Evolutionary conservation across 2,113 vertebrate genomes (phyloP).

Genomic region (Petroica traversi): DNA sequence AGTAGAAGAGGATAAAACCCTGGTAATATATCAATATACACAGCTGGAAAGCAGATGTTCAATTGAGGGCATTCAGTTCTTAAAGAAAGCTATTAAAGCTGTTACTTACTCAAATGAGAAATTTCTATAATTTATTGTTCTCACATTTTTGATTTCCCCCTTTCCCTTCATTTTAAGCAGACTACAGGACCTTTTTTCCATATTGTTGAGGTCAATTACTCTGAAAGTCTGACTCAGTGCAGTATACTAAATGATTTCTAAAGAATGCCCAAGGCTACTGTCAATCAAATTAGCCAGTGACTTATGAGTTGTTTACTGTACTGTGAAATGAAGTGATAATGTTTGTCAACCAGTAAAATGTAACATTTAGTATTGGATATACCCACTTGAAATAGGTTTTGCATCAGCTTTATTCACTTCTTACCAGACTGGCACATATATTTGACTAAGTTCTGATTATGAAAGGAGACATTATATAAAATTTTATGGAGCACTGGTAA

Average conservation of each 20-base stretch:
- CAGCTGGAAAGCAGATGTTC: constrained; percentile 85
- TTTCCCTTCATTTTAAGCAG: constrained; percentile 58
- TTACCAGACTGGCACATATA: constrained; percentile 15
- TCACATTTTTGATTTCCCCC: constrained; percentile 56
- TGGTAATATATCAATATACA: constrained; percentile 75
- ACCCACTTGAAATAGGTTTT: constrained; percentile 46
- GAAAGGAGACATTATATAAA: constrained; percentile 32
- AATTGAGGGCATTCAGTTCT: constrained; percentile 67
- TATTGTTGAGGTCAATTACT: constrained; percentile 69
- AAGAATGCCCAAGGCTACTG: constrained; percentile 73
- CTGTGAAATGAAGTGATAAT: constrained; percentile 77
- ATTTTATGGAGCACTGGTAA: not conserved
- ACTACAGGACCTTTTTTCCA: constrained; percentile 46
- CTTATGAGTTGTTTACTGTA: constrained; percentile 76
- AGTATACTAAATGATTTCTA: constrained; percentile 38
- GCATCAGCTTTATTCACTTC: constrained; percentile 31
- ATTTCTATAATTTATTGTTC: constrained; percentile 74
- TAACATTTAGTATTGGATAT: constrained; percentile 58
- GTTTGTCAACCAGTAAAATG: constrained; percentile 63
- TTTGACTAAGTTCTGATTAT: constrained; percentile 25
- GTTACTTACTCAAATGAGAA: constrained; percentile 75
- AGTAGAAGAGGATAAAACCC: constrained; percentile 69
- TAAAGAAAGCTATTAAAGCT: constrained; percentile 75
- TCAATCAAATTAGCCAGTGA: constrained; percentile 75
- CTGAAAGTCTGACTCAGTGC: constrained; percentile 48